phyloP scores from a whole-genome alignment of 2,888 invertebrate genomes.

The Campoplex capitator region DNA sequence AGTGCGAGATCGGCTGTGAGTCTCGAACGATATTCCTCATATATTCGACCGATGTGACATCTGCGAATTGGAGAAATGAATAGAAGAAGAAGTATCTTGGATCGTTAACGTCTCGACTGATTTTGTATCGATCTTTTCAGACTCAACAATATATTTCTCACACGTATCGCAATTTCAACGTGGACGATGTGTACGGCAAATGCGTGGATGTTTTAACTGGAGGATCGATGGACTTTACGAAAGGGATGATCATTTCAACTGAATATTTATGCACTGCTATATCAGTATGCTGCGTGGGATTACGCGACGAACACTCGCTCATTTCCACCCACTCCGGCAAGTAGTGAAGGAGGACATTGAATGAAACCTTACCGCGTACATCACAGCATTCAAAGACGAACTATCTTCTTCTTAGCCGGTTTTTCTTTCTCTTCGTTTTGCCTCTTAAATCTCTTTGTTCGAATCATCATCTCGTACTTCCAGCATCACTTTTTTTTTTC shows the following conservation, averaged over 20 bases:
- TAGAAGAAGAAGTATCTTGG: constrained; percentile 48
- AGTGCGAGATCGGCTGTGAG: constrained; percentile 29
- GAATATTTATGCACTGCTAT: constrained; percentile 63
- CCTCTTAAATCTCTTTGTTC: constrained; percentile 29
- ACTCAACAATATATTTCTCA: constrained; percentile 11
- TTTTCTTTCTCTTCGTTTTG: constrained; percentile 2
- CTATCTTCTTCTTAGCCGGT: constrained; percentile 36
- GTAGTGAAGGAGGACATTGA: constrained; percentile 66
- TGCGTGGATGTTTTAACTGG: constrained; percentile 46
- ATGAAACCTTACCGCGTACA: constrained; percentile 49
- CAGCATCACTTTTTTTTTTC: background rate
- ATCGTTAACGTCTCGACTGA: constrained; percentile 52
- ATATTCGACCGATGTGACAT: constrained; percentile 16
- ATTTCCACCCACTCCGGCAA: constrained; percentile 66
- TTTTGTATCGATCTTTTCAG: constrained; percentile 47
- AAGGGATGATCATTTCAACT: constrained; percentile 54
- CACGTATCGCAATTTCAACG: constrained; percentile 4
- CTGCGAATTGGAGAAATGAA: constrained; percentile 21
- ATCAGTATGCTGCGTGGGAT: constrained; percentile 59
- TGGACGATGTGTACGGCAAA: background rate
- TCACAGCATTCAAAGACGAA: constrained; percentile 30
- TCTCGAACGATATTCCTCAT: constrained; percentile 27
- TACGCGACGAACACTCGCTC: constrained; percentile 60
- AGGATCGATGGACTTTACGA: constrained; percentile 61
- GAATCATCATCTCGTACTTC: constrained; percentile 17